Percentiles rank a stretch among this genome's conserved stretches.
Evolutionary conservation across 2,113 vertebrate genomes (phyloP).

Genomic region (Malurus cyaneus): DNA sequence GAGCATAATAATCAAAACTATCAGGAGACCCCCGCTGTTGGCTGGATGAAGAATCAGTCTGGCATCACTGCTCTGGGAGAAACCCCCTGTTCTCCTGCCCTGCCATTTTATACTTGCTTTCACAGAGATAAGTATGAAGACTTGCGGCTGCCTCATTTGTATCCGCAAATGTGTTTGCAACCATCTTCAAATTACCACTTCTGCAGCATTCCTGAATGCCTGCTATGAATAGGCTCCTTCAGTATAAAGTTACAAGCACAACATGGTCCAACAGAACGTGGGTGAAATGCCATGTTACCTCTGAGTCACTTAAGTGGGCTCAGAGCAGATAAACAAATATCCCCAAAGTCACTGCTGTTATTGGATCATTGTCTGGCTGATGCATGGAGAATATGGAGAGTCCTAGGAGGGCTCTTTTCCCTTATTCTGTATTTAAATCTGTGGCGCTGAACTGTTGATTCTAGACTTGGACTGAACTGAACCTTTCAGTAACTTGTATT

Average conservation of each 20-base stretch:
- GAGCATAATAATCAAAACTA: not conserved
- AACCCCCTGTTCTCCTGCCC: not conserved
- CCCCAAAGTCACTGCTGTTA: slow-evolving; percentile 35
- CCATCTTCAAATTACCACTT: not conserved
- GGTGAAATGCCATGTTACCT: not conserved
- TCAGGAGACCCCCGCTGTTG: accelerated
- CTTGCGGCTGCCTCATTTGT: not conserved
- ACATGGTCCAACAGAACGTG: not conserved
- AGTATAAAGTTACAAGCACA: not conserved
- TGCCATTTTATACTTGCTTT: not conserved
- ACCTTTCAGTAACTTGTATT: slow-evolving; percentile 43
- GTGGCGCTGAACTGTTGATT: slow-evolving; percentile 26
- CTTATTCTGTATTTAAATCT: slow-evolving; percentile 18
- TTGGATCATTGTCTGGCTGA: slow-evolving; percentile 69
- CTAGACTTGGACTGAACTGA: slow-evolving; percentile 42
- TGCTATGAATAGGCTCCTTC: not conserved
- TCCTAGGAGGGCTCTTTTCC: slow-evolving; percentile 3
- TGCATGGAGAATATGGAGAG: slow-evolving; percentile 7
- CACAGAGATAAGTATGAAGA: not conserved
- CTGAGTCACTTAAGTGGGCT: slow-evolving; percentile 27
- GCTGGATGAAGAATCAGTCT: not conserved
- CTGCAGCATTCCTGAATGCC: not conserved
- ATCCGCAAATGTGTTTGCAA: not conserved
- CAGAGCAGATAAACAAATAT: slow-evolving; percentile 22
- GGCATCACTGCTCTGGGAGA: not conserved